These are phyloP conservation scores for Corapipo altera DNA, from an alignment of 2,113 vertebrate species.

Conservation along the genomic window DNA sequence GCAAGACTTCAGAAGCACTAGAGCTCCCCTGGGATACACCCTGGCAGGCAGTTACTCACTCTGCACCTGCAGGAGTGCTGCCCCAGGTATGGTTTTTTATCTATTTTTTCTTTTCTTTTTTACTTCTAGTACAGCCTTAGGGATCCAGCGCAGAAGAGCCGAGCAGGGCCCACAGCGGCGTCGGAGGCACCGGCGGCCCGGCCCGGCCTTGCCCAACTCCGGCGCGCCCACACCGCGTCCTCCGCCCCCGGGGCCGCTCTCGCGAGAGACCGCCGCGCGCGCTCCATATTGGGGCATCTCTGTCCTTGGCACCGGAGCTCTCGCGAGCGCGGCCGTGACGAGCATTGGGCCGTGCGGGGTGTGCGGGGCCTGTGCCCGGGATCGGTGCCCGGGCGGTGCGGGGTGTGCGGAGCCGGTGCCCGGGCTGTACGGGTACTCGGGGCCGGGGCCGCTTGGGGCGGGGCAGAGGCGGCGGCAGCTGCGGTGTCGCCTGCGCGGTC, in stretches of 20 bases:
- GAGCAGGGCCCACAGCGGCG: no score
- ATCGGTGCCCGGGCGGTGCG: not conserved
- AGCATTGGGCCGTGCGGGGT: no score
- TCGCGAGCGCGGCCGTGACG: not conserved
- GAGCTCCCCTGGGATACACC: no score
- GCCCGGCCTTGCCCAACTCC: not conserved
- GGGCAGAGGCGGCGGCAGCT: not conserved
- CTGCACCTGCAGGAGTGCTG: not conserved
- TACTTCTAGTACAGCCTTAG: fast-evolving
- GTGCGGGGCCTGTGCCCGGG: not conserved
- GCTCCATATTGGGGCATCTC: slow-evolving; percentile 65
- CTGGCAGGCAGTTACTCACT: no score
- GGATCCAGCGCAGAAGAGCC: not conserved
- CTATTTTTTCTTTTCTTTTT: fast-evolving
- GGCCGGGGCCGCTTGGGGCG: not conserved
- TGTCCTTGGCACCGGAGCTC: not conserved
- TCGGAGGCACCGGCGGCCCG: no score
- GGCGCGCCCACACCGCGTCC: not conserved
- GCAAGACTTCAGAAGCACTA: not conserved
- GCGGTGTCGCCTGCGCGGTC: not conserved
- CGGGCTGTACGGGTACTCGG: not conserved
- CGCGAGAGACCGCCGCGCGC: not conserved
- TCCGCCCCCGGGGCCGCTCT: not conserved
- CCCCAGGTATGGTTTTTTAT: not conserved
- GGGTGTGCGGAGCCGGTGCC: no score